These are phyloP conservation scores for Salvelinus namaycush DNA, from an alignment of 2,113 vertebrate species.

Conservation along the genomic window DNA sequence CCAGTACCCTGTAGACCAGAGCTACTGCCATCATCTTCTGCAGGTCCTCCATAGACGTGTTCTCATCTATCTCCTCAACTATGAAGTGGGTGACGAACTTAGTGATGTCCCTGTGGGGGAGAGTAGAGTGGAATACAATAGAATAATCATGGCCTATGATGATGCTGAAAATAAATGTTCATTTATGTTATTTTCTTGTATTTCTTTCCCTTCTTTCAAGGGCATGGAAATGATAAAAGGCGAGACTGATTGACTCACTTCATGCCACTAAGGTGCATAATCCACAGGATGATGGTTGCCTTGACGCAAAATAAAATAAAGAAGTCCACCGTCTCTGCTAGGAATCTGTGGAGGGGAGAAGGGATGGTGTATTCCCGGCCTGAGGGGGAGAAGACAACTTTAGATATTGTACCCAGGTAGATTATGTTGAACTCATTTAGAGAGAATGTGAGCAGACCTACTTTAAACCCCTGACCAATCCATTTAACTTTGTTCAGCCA, in stretches of 20 bases:
- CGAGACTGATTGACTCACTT: conserved; percentile 81
- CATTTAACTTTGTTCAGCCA: not conserved
- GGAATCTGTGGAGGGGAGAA: conserved; percentile 88
- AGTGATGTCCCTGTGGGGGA: conserved; percentile 85
- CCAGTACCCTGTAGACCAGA: conserved; percentile 83
- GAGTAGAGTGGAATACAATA: conserved; percentile 11
- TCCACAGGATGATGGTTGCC: conserved; percentile 89
- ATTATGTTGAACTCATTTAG: not conserved
- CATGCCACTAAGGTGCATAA: conserved; percentile 95
- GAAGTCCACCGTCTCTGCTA: conserved; percentile 95
- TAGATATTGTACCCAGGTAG: not conserved
- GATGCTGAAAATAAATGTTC: too few species aligned
- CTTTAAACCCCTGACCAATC: too few species aligned
- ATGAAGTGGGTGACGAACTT: conserved; percentile 95
- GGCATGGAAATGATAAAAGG: too few species aligned
- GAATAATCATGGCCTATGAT: too few species aligned
- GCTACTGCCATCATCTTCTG: conserved; percentile 97
- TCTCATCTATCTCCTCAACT: conserved; percentile 96
- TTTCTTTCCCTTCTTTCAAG: too few species aligned
- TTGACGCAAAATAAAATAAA: conserved; percentile 95
- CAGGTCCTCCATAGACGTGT: conserved; percentile 93
- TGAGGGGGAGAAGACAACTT: conserved; percentile 49
- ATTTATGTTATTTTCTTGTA: too few species aligned
- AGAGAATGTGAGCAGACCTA: not conserved
- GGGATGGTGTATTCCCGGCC: conserved; percentile 90